A percentile compares a stretch with the other conserved stretches of the same genome.
Evolutionary conservation across 2,113 vertebrate genomes (phyloP).

Genomic region (Clinocottus analis): DNA sequence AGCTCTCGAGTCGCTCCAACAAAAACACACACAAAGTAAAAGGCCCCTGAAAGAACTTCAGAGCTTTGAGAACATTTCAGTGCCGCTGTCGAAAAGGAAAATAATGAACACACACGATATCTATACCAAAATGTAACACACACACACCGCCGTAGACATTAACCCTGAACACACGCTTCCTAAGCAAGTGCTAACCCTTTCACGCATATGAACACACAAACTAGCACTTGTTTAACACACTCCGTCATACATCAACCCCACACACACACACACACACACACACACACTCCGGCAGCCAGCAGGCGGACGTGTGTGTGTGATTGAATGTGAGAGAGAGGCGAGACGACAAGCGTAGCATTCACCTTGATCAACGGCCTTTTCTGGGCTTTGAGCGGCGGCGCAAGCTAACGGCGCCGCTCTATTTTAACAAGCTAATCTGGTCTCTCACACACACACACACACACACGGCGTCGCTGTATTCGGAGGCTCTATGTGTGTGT

Average conservation of each 20-base stretch:
- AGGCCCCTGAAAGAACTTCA: conserved; percentile 11
- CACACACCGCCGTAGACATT: neutral
- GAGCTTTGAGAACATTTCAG: neutral
- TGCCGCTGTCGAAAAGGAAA: conserved; percentile 7
- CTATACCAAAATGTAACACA: neutral
- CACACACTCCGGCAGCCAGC: conserved; percentile 28
- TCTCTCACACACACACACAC: conserved; percentile 10
- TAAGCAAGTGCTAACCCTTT: conserved; percentile 25
- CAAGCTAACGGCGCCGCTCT: conserved; percentile 58
- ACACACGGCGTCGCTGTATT: neutral
- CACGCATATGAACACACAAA: conserved; percentile 4
- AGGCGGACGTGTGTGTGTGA: conserved; percentile 56
- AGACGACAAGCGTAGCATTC: conserved; percentile 71
- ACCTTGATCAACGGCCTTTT: conserved; percentile 75
- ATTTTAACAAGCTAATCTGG: conserved; percentile 78
- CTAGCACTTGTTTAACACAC: conserved; percentile 4
- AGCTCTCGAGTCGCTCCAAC: neutral
- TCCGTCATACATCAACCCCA: neutral
- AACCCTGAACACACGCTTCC: conserved; percentile 1
- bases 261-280: conserved; percentile 19
- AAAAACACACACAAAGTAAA: conserved; percentile 3
- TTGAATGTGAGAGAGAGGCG: conserved; percentile 57
- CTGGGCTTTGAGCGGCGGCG: conserved; percentile 57
- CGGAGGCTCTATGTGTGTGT: neutral
- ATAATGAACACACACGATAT: neutral